These are phyloP conservation scores for Vidua macroura DNA, from an alignment of 2,113 vertebrate genomes.

Conservation along the genomic window DNA sequence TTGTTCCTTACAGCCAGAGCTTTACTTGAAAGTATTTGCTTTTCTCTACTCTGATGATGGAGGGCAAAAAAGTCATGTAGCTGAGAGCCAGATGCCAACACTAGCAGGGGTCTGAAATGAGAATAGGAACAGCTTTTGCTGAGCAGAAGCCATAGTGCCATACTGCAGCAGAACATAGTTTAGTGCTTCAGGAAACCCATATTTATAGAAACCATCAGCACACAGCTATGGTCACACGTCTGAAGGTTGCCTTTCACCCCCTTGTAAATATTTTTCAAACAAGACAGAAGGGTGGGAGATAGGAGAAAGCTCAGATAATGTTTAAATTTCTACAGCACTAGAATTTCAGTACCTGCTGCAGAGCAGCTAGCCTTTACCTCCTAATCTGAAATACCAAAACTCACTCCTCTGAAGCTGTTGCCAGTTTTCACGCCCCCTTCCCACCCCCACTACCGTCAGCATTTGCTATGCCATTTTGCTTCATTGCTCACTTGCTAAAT, in stretches of 20 bases:
- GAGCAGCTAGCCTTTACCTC: neutral
- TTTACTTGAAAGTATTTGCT: neutral
- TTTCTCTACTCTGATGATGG: neutral
- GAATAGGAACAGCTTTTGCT: slow-evolving; percentile 24
- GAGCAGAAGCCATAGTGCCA: slow-evolving; percentile 22
- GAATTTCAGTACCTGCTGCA: slow-evolving; percentile 22
- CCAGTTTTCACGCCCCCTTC: slow-evolving; percentile 27
- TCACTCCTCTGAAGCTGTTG: neutral
- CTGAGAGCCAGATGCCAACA: slow-evolving; percentile 1
- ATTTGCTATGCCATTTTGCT: slow-evolving; percentile 45
- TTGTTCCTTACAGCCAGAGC: neutral
- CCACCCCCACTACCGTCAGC: slow-evolving; percentile 37
- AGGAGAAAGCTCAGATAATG: neutral
- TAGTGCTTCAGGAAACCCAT: neutral
- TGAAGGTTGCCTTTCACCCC: slow-evolving; percentile 47
- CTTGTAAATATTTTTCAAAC: slow-evolving; percentile 56
- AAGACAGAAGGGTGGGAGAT: slow-evolving; percentile 39
- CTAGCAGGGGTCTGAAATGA: slow-evolving; percentile 20
- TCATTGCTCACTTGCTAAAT: slow-evolving; percentile 59
- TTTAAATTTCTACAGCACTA: neutral
- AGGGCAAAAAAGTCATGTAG: slow-evolving; percentile 11
- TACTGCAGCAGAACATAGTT: neutral
- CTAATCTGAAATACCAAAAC: slow-evolving; percentile 29
- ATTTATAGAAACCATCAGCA: slow-evolving; percentile 40
- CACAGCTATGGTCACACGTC: slow-evolving; percentile 3